A percentile compares a stretch with the other conserved stretches of the same genome.
Conservation (phyloP, 2,888 invertebrate species). For the Andrena marginata region DNA sequence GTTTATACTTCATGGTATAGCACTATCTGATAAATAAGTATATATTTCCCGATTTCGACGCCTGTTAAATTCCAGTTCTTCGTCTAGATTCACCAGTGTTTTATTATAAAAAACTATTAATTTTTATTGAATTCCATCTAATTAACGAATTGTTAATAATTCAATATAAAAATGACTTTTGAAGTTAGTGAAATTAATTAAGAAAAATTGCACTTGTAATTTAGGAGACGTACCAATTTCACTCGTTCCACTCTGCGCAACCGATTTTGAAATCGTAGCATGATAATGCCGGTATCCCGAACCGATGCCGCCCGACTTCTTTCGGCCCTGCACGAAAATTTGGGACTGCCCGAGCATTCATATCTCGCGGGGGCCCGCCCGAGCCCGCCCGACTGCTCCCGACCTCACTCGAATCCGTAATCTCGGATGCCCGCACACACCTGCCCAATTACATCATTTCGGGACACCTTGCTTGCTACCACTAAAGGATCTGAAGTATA, state of each 20-base stretch:
- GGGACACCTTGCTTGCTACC: too few relatives aligned
- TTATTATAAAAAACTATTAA: too few relatives aligned
- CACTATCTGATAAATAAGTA: too few relatives aligned
- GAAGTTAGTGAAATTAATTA: too few relatives aligned
- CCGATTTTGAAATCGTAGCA: not conserved
- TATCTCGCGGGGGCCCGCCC: not conserved
- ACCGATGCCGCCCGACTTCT: not conserved
- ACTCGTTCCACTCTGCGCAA: not conserved
- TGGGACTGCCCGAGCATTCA: not conserved
- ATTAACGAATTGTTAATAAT: too few relatives aligned
- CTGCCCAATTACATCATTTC: not conserved
- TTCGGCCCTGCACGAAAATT: not conserved
- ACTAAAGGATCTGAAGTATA: too few relatives aligned
- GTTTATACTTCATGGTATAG: too few relatives aligned
- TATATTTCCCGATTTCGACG: too few relatives aligned
- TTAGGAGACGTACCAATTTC: not conserved
- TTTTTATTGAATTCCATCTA: too few relatives aligned
- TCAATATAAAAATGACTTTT: too few relatives aligned
- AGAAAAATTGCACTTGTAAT: not conserved
- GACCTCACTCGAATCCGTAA: not conserved
- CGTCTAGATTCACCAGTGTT: too few relatives aligned
- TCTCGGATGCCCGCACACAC: not conserved
- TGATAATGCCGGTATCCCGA: not conserved
- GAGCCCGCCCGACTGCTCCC: not conserved
- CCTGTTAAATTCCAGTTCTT: too few relatives aligned